Percentiles rank a stretch among this genome's conserved stretches.
phyloP scores from a whole-genome alignment of 2,113 vertebrate genomes.

The Pomatorhinus ruficollis region DNA sequence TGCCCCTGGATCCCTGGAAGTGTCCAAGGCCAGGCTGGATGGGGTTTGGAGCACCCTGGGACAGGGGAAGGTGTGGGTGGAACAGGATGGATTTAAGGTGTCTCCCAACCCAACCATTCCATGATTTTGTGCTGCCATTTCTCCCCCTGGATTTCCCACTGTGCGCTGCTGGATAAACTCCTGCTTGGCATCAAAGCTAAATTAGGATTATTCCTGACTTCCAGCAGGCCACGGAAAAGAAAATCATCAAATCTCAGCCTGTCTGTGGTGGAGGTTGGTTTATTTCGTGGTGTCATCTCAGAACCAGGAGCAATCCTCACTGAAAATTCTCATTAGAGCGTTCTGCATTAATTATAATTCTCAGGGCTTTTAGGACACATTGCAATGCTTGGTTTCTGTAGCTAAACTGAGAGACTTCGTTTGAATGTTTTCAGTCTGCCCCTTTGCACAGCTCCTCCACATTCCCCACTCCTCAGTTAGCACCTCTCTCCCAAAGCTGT shows the following conservation, averaged over 20 bases:
- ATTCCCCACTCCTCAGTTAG: not conserved
- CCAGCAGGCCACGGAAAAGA: not conserved
- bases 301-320: not conserved
- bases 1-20: not conserved
- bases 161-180: not conserved
- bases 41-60: not conserved
- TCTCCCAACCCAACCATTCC: not conserved
- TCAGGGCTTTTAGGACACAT: not conserved
- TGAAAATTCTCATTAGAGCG: not conserved
- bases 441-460: not conserved
- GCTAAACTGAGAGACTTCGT: not conserved
- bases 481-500: not conserved
- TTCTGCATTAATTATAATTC: not conserved
- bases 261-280: not conserved
- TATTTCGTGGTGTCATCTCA: not conserved
- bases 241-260: not conserved
- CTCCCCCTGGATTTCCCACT: not conserved
- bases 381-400: not conserved
- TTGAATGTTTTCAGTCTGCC: not conserved
- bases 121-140: not conserved
- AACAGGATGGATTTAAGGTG: not conserved
- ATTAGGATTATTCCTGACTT: not conserved
- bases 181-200: not conserved
- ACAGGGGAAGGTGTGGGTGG: not conserved
- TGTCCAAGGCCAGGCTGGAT: not conserved